phyloP scores from a whole-genome alignment of 2,797 vertebrate species.

The Girardinus metallicus region DNA sequence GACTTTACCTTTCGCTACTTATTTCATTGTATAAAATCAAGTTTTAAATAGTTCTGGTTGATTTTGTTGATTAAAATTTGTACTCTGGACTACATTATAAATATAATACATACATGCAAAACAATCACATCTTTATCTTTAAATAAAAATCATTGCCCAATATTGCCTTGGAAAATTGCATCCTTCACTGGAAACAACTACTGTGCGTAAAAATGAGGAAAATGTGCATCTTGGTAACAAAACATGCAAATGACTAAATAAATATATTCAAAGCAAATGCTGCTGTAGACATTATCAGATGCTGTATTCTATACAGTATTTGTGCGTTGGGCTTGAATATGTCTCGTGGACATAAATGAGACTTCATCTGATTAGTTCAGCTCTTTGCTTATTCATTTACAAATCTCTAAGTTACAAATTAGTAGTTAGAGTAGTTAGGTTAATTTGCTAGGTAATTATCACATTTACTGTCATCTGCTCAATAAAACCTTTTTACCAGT shows the following conservation, averaged over 20 bases:
- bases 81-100: background rate
- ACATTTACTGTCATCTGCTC: background rate
- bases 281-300: background rate
- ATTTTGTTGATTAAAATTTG: no score
- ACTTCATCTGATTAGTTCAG: background rate
- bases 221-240: background rate
- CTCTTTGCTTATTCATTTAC: background rate
- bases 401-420: background rate
- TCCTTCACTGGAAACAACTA: background rate
- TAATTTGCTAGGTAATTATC: background rate
- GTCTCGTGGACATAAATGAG: background rate
- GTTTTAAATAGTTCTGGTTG: background rate
- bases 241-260: background rate
- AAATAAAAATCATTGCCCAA: background rate
- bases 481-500: conserved; percentile 1
- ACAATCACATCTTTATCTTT: background rate
- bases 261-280: background rate
- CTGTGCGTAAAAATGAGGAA: no score
- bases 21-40: background rate
- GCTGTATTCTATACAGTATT: background rate
- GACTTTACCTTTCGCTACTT: background rate
- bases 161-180: no score
- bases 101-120: background rate
- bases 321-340: background rate
- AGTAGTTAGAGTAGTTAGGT: background rate